These are phyloP conservation scores for Echeneis naucrates DNA, from an alignment of 2,797 vertebrate genomes.

Conservation along the genomic window DNA sequence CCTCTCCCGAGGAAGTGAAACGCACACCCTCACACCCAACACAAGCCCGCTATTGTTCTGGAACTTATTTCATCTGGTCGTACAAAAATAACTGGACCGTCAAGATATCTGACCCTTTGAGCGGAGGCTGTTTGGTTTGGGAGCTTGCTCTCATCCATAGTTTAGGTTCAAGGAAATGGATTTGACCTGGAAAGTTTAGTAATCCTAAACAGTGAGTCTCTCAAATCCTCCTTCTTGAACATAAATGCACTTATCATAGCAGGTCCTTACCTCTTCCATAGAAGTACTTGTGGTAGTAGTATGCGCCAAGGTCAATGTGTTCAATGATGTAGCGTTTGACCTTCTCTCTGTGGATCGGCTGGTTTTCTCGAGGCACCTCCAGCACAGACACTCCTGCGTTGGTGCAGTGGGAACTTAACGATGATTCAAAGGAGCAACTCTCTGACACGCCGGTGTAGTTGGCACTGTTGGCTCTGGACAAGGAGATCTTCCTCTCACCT, in stretches of 20 bases:
- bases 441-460: conserved; percentile 88
- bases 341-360: conserved; percentile 96
- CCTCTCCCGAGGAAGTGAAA: conserved; percentile 70
- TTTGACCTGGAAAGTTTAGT: conserved; percentile 38
- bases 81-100: conserved; percentile 67
- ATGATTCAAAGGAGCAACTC: conserved; percentile 95
- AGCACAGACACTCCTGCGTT: conserved; percentile 97
- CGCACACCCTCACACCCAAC: conserved; percentile 61
- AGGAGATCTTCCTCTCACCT: conserved; percentile 92
- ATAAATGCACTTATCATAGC: not conserved
- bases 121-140: conserved; percentile 43
- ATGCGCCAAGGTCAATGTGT: conserved; percentile 97
- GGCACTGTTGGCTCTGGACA: conserved; percentile 90
- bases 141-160: conserved; percentile 28
- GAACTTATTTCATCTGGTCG: conserved; percentile 62
- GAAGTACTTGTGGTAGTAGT: conserved; percentile 98
- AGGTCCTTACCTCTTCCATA: conserved; percentile 92
- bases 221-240: conserved; percentile 5
- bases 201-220: conserved; percentile 14
- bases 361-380: conserved; percentile 95
- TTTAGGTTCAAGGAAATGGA: conserved; percentile 42
- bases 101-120: conserved; percentile 60
- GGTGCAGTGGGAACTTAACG: conserved; percentile 97
- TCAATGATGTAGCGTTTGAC: conserved; percentile 99
- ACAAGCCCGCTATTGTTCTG: conserved; percentile 79